Conservation (phyloP, 2,113 vertebrate genomes). For the Hepsetus odoe region DNA sequence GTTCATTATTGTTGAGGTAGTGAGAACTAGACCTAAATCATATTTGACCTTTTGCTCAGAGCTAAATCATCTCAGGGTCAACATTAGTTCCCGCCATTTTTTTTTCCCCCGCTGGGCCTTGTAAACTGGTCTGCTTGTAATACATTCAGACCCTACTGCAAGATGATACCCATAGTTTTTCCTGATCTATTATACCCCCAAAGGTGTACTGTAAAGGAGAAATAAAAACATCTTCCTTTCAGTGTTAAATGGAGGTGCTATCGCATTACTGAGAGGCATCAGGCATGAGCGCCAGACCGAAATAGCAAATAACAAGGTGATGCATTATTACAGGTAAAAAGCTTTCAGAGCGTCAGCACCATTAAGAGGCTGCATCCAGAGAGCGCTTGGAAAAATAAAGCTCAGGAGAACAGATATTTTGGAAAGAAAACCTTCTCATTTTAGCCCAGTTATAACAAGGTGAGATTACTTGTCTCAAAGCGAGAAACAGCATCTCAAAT, state of each 20-base stretch:
- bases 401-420: neutral
- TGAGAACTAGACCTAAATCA: neutral
- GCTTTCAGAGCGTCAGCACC: neutral
- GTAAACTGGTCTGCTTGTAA: neutral
- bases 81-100: neutral
- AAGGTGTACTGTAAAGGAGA: constrained; percentile 3
- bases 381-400: neutral
- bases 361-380: constrained; percentile 9
- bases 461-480: neutral
- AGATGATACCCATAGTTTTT: constrained; percentile 7
- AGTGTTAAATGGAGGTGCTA: constrained; percentile 27
- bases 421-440: neutral
- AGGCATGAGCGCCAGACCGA: neutral
- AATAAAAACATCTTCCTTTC: constrained; percentile 32
- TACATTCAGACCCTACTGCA: neutral
- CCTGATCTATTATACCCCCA: constrained; percentile 9
- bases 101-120: neutral
- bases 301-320: constrained; percentile 30
- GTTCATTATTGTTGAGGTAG: neutral
- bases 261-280: constrained; percentile 20
- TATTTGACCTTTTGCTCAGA: neutral
- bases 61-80: neutral
- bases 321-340: constrained; percentile 3
- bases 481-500: neutral
- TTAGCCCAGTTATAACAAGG: neutral